Conservation (phyloP, 2,797 vertebrate species). For the Channallabes apus region DNA sequence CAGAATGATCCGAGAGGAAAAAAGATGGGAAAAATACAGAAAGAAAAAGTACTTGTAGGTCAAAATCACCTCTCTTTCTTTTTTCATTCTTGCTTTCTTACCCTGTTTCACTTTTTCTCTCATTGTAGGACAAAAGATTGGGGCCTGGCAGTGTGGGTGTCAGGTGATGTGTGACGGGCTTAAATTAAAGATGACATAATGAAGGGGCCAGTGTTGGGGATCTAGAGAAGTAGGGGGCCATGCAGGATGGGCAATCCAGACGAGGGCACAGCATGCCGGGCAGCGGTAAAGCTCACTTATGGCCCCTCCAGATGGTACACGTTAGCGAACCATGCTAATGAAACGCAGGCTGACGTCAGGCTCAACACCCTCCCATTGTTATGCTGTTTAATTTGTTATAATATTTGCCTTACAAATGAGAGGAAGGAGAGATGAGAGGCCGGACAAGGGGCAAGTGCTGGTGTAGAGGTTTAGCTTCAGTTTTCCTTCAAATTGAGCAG, state of each 20-base stretch:
- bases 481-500: slow-evolving; percentile 25
- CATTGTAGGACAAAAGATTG: slow-evolving; percentile 74
- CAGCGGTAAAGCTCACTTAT: slow-evolving; percentile 73
- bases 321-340: slow-evolving; percentile 78
- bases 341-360: slow-evolving; percentile 79
- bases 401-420: slow-evolving; percentile 79
- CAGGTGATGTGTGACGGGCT: slow-evolving; percentile 79
- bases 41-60: slow-evolving; percentile 48
- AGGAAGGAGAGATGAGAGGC: slow-evolving; percentile 45
- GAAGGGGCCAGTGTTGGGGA: slow-evolving; percentile 52
- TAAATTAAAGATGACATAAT: slow-evolving; percentile 80
- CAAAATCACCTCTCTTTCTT: slow-evolving; percentile 28
- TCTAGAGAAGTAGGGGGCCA: slow-evolving; percentile 63
- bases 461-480: slow-evolving; percentile 46
- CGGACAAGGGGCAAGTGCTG: slow-evolving; percentile 35
- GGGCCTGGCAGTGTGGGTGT: slow-evolving; percentile 74
- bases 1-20: slow-evolving; percentile 9
- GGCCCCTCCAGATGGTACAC: slow-evolving; percentile 78
- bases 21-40: slow-evolving; percentile 23
- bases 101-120: slow-evolving; percentile 6
- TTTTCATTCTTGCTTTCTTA: slow-evolving; percentile 3
- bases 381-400: slow-evolving; percentile 78
- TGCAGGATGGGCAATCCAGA: slow-evolving; percentile 30
- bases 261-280: slow-evolving; percentile 60
- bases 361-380: slow-evolving; percentile 77